Conservation (phyloP, 2,797 vertebrate genomes). For the Todus mexicanus region DNA sequence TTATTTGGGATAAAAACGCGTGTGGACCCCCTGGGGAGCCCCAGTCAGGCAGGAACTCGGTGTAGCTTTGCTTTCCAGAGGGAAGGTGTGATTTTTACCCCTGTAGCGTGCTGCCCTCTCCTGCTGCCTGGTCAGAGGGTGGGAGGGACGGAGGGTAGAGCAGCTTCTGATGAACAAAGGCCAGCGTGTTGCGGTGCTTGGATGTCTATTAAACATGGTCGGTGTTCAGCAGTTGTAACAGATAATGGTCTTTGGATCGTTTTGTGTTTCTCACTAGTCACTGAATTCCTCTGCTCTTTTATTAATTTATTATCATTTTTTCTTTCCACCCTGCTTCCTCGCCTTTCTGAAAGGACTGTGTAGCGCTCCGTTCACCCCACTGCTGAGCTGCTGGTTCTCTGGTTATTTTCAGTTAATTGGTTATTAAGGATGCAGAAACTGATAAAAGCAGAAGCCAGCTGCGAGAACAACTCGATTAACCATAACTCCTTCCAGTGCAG, state of each 20-base stretch:
- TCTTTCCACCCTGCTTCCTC: too few relatives aligned
- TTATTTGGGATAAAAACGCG: not conserved
- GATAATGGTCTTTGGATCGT: not conserved
- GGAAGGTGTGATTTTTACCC: too few relatives aligned
- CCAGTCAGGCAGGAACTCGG: too few relatives aligned
- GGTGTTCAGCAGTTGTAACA: not conserved
- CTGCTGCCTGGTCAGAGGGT: not conserved
- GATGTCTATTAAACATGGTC: not conserved
- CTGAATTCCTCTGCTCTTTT: not conserved
- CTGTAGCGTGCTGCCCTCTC: not conserved
- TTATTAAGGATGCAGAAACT: not conserved
- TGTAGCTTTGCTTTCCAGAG: too few relatives aligned
- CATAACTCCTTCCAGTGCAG: not conserved
- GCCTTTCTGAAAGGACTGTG: not conserved
- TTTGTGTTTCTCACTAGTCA: not conserved
- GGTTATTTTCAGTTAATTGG: not conserved
- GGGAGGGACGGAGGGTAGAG: too few relatives aligned
- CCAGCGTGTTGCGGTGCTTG: not conserved
- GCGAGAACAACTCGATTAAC: not conserved
- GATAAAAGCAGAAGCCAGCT: not conserved
- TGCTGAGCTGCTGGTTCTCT: not conserved
- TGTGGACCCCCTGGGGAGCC: not conserved
- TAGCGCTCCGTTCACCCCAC: not conserved
- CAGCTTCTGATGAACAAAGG: not conserved
- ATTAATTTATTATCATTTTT: not conserved